Percentiles rank a stretch among this genome's conserved stretches.
phyloP scores from a whole-genome alignment of 2,113 vertebrate species.

The Pao palembangensis region DNA sequence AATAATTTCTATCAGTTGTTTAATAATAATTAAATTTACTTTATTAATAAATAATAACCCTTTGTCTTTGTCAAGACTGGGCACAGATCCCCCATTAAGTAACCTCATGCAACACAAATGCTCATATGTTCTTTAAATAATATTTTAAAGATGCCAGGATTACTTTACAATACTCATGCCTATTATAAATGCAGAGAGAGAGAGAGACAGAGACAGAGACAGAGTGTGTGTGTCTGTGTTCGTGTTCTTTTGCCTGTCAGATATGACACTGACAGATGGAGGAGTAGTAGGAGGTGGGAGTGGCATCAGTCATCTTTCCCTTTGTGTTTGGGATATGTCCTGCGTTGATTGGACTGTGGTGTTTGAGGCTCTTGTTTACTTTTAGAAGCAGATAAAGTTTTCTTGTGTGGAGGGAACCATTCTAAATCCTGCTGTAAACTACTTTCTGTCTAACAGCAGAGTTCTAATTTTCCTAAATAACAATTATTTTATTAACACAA shows the following conservation, averaged over 20 bases:
- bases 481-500: slow-evolving; percentile 16
- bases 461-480: neutral
- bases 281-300: slow-evolving; percentile 58
- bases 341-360: slow-evolving; percentile 58
- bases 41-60: too few species aligned
- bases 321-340: slow-evolving; percentile 62
- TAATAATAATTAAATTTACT: too few species aligned
- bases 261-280: slow-evolving; percentile 77
- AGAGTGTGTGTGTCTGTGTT: slow-evolving; percentile 8
- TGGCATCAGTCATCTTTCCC: slow-evolving; percentile 50
- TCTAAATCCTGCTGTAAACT: too few species aligned
- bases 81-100: slow-evolving; percentile 17
- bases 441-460: too few species aligned
- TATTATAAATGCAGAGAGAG: slow-evolving; percentile 29
- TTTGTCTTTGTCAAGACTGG: neutral
- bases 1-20: too few species aligned
- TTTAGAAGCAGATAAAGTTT: neutral
- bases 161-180: slow-evolving; percentile 31
- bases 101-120: slow-evolving; percentile 12
- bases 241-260: slow-evolving; percentile 47
- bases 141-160: slow-evolving; percentile 17
- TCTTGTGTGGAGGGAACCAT: too few species aligned
- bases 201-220: too few species aligned
- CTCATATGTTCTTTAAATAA: slow-evolving; percentile 20
- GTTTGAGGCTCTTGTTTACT: slow-evolving; percentile 48